These are phyloP conservation scores for Clistopyga incitator DNA, from an alignment of 2,888 invertebrate species.

Conservation along the genomic window DNA sequence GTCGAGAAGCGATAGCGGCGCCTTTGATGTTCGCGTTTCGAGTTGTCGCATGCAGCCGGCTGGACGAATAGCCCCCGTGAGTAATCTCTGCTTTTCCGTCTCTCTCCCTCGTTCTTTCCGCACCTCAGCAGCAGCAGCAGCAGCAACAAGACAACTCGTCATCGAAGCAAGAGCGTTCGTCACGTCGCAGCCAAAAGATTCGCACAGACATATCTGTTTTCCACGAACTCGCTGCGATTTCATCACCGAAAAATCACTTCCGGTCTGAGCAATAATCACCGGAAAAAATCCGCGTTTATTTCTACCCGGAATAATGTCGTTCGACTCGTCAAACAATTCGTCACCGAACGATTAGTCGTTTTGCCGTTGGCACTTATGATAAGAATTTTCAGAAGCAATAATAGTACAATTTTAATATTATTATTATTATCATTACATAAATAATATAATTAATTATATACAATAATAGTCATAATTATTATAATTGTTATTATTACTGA, in stretches of 20 bases:
- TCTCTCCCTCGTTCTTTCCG: constrained; percentile 45
- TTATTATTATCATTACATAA: too few relatives aligned
- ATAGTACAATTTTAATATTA: too few relatives aligned
- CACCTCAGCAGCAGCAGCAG: constrained; percentile 51
- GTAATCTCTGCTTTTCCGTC: constrained; percentile 25
- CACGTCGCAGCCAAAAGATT: constrained; percentile 40
- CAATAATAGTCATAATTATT: too few relatives aligned
- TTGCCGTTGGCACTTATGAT: background rate
- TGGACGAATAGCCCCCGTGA: constrained; percentile 43
- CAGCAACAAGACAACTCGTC: constrained; percentile 54
- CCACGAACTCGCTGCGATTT: constrained; percentile 57
- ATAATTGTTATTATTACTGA: too few relatives aligned
- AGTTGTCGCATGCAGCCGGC: constrained; percentile 68
- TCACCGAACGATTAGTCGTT: background rate
- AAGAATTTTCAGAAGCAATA: too few relatives aligned
- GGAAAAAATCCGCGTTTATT: background rate
- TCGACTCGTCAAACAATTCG: constrained; percentile 5
- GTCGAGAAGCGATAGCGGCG: constrained; percentile 80
- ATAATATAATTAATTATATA: too few relatives aligned
- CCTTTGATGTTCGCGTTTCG: constrained; percentile 78
- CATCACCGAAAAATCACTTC: constrained; percentile 63
- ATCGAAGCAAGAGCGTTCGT: constrained; percentile 53
- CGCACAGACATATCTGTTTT: constrained; percentile 29
- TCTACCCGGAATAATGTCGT: background rate
- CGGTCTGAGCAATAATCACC: constrained; percentile 31